These are phyloP conservation scores for Tachuris rubrigastra DNA, from an alignment of 2,113 vertebrate species.

Conservation along the genomic window DNA sequence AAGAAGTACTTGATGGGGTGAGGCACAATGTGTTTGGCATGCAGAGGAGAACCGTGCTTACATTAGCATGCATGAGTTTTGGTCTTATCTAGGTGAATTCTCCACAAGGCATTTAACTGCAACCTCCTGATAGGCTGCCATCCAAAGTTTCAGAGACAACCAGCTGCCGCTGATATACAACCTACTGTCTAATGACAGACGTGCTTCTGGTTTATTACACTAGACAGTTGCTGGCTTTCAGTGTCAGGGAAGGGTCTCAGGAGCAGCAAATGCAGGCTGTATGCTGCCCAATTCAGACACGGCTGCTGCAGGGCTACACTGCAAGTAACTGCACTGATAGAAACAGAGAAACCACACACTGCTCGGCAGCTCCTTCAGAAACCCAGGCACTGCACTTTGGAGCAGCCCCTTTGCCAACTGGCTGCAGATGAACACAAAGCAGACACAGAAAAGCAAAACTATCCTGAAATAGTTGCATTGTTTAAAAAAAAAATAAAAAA, in stretches of 20 bases:
- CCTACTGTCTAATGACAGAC: too few species aligned
- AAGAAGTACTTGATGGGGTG: neutral
- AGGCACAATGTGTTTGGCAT: neutral
- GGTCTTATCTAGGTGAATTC: neutral
- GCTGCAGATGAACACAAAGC: neutral
- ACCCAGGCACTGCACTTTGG: neutral
- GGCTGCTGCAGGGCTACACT: neutral
- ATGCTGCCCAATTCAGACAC: neutral
- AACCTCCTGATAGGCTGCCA: neutral
- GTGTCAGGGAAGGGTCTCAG: neutral
- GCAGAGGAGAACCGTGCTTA: neutral
- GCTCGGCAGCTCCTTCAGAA: neutral
- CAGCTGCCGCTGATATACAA: neutral
- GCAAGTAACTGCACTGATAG: neutral
- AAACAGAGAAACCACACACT: neutral
- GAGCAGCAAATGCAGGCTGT: neutral
- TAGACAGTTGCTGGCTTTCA: neutral
- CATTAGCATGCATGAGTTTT: neutral
- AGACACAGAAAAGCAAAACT: neutral
- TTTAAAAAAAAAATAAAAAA: neutral
- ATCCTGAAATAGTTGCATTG: neutral
- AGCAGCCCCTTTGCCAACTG: neutral
- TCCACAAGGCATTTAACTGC: neutral
- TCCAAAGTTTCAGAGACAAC: neutral
- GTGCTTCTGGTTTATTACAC: neutral